A percentile compares a stretch with the other conserved stretches of the same genome.
Conservation (phyloP, 2,113 vertebrate species). For the Meleagris gallopavo region DNA sequence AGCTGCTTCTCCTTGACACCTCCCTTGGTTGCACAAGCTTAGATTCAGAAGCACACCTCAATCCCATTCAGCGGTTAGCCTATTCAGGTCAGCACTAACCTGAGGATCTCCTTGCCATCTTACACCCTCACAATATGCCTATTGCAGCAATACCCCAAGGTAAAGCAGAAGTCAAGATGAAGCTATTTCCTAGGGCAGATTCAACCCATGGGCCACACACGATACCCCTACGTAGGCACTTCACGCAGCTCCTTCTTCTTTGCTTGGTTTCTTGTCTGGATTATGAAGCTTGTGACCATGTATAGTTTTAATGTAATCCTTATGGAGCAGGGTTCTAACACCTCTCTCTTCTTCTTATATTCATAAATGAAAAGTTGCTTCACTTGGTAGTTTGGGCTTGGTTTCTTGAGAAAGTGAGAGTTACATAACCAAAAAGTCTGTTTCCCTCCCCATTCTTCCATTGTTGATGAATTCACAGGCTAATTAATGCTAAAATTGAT, state of each 20-base stretch:
- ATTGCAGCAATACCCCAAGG: background rate
- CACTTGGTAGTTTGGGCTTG: background rate
- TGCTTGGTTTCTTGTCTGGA: background rate
- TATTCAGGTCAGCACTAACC: background rate
- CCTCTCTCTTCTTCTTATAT: background rate
- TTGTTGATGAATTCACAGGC: background rate
- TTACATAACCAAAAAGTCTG: background rate
- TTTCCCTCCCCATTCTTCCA: background rate
- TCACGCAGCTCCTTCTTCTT: background rate
- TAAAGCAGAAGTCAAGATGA: background rate
- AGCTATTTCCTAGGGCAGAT: background rate
- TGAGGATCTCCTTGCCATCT: background rate
- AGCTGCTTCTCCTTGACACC: background rate
- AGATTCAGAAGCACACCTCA: background rate
- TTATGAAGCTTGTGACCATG: background rate
- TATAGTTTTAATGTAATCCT: background rate
- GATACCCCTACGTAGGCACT: background rate
- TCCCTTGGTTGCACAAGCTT: background rate
- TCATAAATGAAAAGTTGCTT: background rate
- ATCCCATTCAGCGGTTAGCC: background rate
- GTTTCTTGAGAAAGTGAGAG: background rate
- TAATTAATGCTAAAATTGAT: background rate
- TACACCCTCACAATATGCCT: background rate
- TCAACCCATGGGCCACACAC: background rate
- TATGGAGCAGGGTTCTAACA: background rate